Base-by-base conservation (phyloP, 2,797 vertebrate species). In the Notolepis coatsorum region DNA sequence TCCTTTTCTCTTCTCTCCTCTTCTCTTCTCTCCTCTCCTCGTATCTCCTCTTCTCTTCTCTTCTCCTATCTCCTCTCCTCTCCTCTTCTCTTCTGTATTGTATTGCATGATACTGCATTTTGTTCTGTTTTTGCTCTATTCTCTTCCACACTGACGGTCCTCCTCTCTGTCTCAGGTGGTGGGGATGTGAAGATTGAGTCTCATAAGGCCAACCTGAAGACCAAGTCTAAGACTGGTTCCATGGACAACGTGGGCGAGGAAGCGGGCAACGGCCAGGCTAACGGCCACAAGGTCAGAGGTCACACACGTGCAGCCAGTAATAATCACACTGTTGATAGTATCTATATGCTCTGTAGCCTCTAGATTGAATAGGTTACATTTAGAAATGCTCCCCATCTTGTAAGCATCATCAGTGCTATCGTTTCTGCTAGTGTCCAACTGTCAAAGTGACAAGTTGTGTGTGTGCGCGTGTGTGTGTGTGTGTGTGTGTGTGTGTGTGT, bases 141-240 rank as follows among this genome's bases (percentile, higher is more conserved):
- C n/a, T n/a, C n/a, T n/a, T n/a, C n/a, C n/a, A n/a, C n/a, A n/a
- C n/a, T n/a, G n/a, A n/a, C n/a, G 28, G 71, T 17, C 35, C 37
- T 31, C 13, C 25, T 8, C 17, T 15, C 8, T 8, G 3, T 2
- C 6, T 5, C 62, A 99, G 97, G 96, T 17, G 96, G 95, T 55
- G 96, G 94, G 47, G 96, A 97, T 1, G 88, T 95, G 73, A 98
- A 97, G 84, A 94, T 95, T 5, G 96, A 98, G 64, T 93, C 94
- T 67, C 92, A 95, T 78, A 97, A 97, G 80, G 51, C 92, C 49
- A 96, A 94, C 90, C 92, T 94, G 78, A 98, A 98, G 85, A 87
- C 93, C 9, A 96, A 96, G 68, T 94, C 95, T 56, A 97, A 97
- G 80, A 91, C 94, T 76, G 96, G 95, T 7, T 97, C 96, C 10